Conservation (phyloP, 2,113 vertebrate genomes). For the Tachysurus fulvidraco region DNA sequence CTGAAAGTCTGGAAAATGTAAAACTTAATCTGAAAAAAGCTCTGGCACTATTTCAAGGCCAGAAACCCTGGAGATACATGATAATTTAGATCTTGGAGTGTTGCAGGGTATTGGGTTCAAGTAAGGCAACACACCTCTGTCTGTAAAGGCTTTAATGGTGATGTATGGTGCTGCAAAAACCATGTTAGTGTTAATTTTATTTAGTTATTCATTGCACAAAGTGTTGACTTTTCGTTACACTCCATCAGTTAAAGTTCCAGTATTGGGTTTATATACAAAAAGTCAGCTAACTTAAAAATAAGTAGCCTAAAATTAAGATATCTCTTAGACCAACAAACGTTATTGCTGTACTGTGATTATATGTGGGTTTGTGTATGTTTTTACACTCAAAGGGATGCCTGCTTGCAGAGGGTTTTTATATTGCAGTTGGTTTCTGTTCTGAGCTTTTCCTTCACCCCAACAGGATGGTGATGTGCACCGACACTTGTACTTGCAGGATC, state of each 20-base stretch:
- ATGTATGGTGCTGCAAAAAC: neutral
- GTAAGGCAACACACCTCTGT: neutral
- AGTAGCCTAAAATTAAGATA: neutral
- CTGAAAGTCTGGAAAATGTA: conserved; percentile 6
- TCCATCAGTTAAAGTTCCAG: neutral
- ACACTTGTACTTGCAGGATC: conserved; percentile 82
- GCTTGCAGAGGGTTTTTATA: neutral
- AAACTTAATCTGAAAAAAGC: neutral
- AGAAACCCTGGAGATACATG: neutral
- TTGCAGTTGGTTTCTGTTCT: neutral
- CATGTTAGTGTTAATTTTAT: conserved; percentile 3
- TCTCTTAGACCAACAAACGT: neutral
- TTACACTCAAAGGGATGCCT: neutral
- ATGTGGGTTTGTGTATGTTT: neutral
- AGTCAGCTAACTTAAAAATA: neutral
- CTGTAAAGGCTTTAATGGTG: conserved; percentile 7
- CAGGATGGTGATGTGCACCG: conserved; percentile 85
- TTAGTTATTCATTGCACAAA: neutral
- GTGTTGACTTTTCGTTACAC: conserved; percentile 6
- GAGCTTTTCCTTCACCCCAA: neutral
- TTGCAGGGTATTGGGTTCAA: neutral
- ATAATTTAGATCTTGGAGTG: neutral
- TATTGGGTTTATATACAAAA: neutral
- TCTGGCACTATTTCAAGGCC: neutral
- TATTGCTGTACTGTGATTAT: neutral